Percentiles rank a stretch among this genome's conserved stretches.
Evolutionary conservation across 92 coral and sea anemone genomes (phyloP).

Genomic region (Palythoa caribaeorum): DNA sequence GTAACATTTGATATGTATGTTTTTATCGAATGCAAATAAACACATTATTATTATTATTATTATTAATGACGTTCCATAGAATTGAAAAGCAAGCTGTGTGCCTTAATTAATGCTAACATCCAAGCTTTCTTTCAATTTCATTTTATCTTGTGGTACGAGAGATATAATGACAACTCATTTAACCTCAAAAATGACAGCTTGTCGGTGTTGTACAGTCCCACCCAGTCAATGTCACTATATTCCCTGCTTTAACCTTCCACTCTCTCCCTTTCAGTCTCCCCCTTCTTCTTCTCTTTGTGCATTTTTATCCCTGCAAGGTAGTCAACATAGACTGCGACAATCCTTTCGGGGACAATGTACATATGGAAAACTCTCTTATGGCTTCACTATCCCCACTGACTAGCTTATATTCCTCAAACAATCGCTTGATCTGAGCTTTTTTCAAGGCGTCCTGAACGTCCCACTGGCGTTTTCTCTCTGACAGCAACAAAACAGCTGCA

Average conservation of each 20-base stretch:
- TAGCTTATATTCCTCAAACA: slow-evolving; percentile 7
- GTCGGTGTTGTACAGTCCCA: slow-evolving; percentile 32
- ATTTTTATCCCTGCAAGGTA: slow-evolving; percentile 29
- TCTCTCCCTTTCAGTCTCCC: slow-evolving; percentile 39
- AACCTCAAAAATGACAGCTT: slow-evolving; percentile 34
- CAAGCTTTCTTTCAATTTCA: slow-evolving; percentile 44
- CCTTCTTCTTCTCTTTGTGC: slow-evolving; percentile 37
- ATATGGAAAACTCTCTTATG: slow-evolving; percentile 21
- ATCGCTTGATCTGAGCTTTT: neutral
- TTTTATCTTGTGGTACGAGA: slow-evolving; percentile 46
- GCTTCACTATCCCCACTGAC: slow-evolving; percentile 12
- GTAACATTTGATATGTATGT: no score
- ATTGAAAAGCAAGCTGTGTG: neutral
- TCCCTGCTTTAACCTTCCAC: slow-evolving; percentile 28
- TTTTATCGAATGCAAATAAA: no score
- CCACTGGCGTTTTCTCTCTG: no score
- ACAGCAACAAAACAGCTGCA: no score
- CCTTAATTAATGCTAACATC: slow-evolving; percentile 19
- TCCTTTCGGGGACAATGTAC: slow-evolving; percentile 33
- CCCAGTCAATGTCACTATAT: slow-evolving; percentile 37
- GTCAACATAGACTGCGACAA: slow-evolving; percentile 10
- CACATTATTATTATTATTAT: no score
- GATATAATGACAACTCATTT: slow-evolving; percentile 30
- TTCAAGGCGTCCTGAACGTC: no score
- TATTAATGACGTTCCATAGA: no score